These are phyloP conservation scores for Acrobasis repandana DNA, from an alignment of 2,888 invertebrate genomes.

Conservation along the genomic window DNA sequence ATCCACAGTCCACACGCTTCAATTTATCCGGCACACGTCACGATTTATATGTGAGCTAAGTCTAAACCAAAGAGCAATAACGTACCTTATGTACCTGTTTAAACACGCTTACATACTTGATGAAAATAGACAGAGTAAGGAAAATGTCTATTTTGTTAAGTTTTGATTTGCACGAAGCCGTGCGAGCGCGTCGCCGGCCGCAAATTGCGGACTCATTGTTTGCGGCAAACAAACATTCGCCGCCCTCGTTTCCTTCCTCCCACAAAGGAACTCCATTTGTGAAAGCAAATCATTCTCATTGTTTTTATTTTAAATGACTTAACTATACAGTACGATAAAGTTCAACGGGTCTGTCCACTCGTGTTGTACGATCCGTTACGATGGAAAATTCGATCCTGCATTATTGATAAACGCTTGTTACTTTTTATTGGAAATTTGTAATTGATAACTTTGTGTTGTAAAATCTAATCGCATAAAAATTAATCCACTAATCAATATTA, in stretches of 20 bases:
- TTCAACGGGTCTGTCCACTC: background rate
- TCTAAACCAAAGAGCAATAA: no score
- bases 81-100: no score
- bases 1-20: no score
- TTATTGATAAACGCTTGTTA: no score
- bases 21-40: no score
- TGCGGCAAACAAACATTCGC: conserved; percentile 74
- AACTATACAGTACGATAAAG: conserved; percentile 29
- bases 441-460: no score
- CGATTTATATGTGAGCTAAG: no score
- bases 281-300: conserved; percentile 66
- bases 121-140: background rate
- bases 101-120: background rate
- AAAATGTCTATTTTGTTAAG: conserved; percentile 60
- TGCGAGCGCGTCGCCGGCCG: conserved; percentile 66
- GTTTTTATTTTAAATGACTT: conserved; percentile 59
- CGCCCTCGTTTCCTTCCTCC: conserved; percentile 63
- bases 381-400: background rate
- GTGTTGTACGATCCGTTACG: background rate
- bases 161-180: conserved; percentile 70
- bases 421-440: no score
- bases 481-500: no score
- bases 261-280: conserved; percentile 75
- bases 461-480: no score
- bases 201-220: conserved; percentile 80